Evolutionary conservation across 2,113 vertebrate genomes (phyloP).

Genomic region (Syngnathus typhle): DNA sequence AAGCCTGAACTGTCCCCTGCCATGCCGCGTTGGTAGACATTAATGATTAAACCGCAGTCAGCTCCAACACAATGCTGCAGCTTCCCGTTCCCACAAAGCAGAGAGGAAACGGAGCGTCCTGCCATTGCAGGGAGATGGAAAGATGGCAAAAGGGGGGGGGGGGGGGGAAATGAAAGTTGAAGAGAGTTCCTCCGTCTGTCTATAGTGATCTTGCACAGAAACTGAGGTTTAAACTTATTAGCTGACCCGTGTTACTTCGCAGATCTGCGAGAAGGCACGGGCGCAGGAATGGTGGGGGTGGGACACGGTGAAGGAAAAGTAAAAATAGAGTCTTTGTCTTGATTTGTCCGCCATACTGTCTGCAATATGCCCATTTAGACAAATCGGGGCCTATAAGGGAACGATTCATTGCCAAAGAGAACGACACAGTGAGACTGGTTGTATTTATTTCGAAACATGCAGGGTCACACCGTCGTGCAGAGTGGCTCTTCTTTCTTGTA

Average conservation of each 20-base stretch:
- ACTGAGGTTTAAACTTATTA: slow-evolving; percentile 5
- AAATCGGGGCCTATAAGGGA: slow-evolving; percentile 40
- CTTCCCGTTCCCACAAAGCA: slow-evolving; percentile 64
- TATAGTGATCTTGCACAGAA: slow-evolving; percentile 26
- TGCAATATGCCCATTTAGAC: slow-evolving; percentile 33
- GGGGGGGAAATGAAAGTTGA: slow-evolving; percentile 27
- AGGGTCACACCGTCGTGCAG: slow-evolving; percentile 19
- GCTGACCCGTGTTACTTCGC: slow-evolving; percentile 18
- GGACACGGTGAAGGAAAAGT: slow-evolving; percentile 38
- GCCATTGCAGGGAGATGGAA: slow-evolving; percentile 11
- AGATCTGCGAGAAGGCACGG: slow-evolving; percentile 1
- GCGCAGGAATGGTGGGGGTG: slow-evolving; percentile 14
- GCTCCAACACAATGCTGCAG: slow-evolving; percentile 57
- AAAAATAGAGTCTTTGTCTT: slow-evolving; percentile 62
- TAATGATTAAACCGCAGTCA: slow-evolving; percentile 63
- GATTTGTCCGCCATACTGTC: slow-evolving; percentile 43
- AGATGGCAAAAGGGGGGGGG: slow-evolving; percentile 7
- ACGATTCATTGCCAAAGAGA: slow-evolving; percentile 10
- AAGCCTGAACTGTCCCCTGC: slow-evolving; percentile 29
- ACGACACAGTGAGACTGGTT: slow-evolving; percentile 42
- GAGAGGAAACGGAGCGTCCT: slow-evolving; percentile 62
- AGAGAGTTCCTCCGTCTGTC: slow-evolving; percentile 32
- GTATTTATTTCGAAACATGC: slow-evolving; percentile 47
- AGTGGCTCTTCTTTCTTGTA: not conserved
- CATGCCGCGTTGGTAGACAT: slow-evolving; percentile 34